phyloP scores from a whole-genome alignment of 2,888 invertebrate genomes.

The Ctena decussata region DNA sequence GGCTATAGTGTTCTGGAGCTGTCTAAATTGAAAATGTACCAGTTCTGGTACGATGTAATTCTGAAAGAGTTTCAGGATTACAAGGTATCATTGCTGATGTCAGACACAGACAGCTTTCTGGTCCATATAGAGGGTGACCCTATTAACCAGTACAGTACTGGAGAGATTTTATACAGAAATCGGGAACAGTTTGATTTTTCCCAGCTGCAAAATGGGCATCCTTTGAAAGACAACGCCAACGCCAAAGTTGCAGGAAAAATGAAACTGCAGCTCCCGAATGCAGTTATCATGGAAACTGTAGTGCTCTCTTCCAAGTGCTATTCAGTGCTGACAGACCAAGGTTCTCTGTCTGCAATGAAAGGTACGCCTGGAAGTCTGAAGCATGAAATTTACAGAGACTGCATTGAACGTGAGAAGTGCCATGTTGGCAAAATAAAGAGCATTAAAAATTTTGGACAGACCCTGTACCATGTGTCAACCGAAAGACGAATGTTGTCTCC shows the following conservation, averaged over 20 bases:
- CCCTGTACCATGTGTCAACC: background rate
- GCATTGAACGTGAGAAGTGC: background rate
- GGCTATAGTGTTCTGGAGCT: conserved; percentile 12
- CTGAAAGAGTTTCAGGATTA: background rate
- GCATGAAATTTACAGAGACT: conserved; percentile 11
- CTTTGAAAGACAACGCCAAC: conserved; percentile 2
- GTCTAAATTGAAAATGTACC: conserved; percentile 7
- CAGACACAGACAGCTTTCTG: conserved; percentile 19
- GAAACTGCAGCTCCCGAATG: conserved; percentile 1
- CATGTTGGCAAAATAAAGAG: background rate
- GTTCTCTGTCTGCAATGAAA: conserved; percentile 8
- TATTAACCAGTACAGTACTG: background rate
- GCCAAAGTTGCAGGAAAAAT: conserved; percentile 1
- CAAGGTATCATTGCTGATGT: background rate
- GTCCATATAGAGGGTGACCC: conserved; percentile 1
- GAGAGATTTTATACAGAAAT: background rate
- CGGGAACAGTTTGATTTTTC: conserved; percentile 11
- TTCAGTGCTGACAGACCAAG: conserved; percentile 4
- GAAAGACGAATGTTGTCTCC: background rate
- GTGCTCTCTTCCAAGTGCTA: conserved; percentile 16
- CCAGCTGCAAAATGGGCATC: background rate
- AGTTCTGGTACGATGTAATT: conserved; percentile 20
- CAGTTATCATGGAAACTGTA: background rate
- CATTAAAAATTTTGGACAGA: background rate
- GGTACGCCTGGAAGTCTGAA: background rate